Conservation (phyloP, 2,888 invertebrate species). For the Pardosa pseudoannulata region DNA sequence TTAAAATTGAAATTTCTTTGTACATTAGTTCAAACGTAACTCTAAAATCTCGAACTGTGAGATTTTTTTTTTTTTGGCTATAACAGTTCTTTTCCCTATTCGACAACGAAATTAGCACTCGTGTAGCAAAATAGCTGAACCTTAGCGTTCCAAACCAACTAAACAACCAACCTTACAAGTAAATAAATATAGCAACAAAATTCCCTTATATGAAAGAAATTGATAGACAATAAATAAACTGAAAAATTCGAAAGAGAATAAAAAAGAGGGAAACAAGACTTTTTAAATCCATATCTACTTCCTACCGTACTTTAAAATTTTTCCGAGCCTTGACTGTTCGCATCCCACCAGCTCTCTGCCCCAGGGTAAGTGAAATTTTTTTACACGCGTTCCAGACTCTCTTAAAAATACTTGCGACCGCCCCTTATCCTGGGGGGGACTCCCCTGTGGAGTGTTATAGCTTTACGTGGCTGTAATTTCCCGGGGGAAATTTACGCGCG, state of each 20-base stretch:
- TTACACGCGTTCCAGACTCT: background rate
- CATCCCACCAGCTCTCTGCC: constrained; percentile 22
- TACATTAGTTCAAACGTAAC: too few relatives aligned
- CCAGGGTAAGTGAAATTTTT: constrained; percentile 59
- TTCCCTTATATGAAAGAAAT: too few relatives aligned
- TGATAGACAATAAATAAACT: too few relatives aligned
- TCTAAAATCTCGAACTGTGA: too few relatives aligned
- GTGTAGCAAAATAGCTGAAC: too few relatives aligned
- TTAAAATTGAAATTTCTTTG: too few relatives aligned
- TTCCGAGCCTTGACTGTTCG: background rate
- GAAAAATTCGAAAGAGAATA: background rate
- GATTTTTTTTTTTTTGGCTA: too few relatives aligned
- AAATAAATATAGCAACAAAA: too few relatives aligned
- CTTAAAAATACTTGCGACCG: background rate
- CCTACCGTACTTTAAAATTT: background rate
- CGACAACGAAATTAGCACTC: too few relatives aligned
- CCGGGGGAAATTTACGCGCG: constrained; percentile 66
- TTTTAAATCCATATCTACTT: background rate
- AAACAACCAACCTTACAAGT: too few relatives aligned
- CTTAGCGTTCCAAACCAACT: too few relatives aligned
- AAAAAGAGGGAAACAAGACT: background rate
- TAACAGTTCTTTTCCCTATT: too few relatives aligned
- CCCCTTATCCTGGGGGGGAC: constrained; percentile 27
- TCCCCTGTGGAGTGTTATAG: constrained; percentile 65
- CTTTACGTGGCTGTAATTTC: constrained; percentile 64